Evolutionary conservation across 2,888 invertebrate species (phyloP).

Genomic region (Trimorus sp.): DNA sequence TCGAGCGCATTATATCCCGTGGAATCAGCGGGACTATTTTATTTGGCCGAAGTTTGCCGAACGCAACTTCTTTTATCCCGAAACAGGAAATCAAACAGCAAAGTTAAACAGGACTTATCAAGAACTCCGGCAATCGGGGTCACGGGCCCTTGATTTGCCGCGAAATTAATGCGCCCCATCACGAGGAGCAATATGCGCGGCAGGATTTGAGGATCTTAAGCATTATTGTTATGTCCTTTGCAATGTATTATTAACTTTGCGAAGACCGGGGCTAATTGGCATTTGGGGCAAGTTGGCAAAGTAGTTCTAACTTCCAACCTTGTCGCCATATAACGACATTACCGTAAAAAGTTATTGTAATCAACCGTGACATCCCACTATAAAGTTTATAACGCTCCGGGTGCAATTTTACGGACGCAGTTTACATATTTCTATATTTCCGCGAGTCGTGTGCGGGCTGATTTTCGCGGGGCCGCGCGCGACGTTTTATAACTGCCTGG

Average conservation of each 20-base stretch:
- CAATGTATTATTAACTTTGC: slow-evolving; percentile 62
- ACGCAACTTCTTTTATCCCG: slow-evolving; percentile 17
- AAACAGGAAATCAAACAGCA: slow-evolving; percentile 37
- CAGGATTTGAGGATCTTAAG: slow-evolving; percentile 57
- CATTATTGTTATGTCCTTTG: slow-evolving; percentile 64
- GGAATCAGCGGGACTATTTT: slow-evolving; percentile 8
- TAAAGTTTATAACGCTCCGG: slow-evolving; percentile 43
- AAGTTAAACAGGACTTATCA: slow-evolving; percentile 41
- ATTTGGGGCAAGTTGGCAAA: slow-evolving; percentile 57
- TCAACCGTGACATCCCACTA: slow-evolving; percentile 59
- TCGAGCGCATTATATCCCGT: slow-evolving; percentile 7
- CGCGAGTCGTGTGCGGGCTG: slow-evolving; percentile 32
- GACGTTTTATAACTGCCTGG: slow-evolving; percentile 32
- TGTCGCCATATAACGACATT: slow-evolving; percentile 59
- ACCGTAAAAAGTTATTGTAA: slow-evolving; percentile 62
- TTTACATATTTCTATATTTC: slow-evolving; percentile 53
- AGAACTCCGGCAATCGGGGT: slow-evolving; percentile 9
- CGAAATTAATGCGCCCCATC: slow-evolving; percentile 45
- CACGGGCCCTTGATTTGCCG: slow-evolving; percentile 33
- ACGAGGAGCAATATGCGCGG: slow-evolving; percentile 30
- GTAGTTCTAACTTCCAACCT: slow-evolving; percentile 51
- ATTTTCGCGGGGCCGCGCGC: slow-evolving; percentile 20
- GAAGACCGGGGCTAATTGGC: slow-evolving; percentile 60
- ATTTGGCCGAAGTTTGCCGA: slow-evolving; percentile 7
- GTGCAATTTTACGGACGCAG: slow-evolving; percentile 50